Evolutionary conservation across 2,888 invertebrate genomes (phyloP), one percentile per base, ranked within the genome.

Genomic region (Abrostola tripartita): DNA sequence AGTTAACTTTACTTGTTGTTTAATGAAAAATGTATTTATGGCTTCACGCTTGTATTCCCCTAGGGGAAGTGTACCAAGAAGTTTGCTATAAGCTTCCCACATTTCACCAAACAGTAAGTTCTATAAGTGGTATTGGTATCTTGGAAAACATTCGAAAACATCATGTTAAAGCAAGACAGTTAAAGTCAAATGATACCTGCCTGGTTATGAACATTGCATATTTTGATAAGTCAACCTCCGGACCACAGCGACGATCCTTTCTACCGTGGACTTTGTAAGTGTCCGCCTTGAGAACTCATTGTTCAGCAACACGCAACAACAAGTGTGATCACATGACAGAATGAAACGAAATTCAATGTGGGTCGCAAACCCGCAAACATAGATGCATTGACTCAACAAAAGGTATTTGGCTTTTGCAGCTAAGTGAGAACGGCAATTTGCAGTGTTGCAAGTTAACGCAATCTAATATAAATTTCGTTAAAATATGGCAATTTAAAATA

Each of bases 391-490:
- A 56, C 60, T 59, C 69, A 81, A 81, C 79, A 74, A 78, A 68
- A 69, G 65, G 63, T 76, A 79, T 72, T 77, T 66, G 65, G 61
- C 60, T 78, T 74, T 80, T 73, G 73, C 74, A 79, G 79, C 61
- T 65, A 77, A 83, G 75, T 71, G 85, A 69, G 81, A 78, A 76
- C 72, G 49, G 63, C 73, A 76, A 81, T 81, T 79, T 80, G 68
- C 68, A 77, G 72, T 80, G 81, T 81, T 81, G 74, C 73, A 75
- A 74, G 50, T 52, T 65, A 59, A 53, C 50, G 53, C 57, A 40
- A 74, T 79, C 62, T 41, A 64, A 57, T 60, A 14, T 71, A 47
- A 47, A 35, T 56, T 38, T 47, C 44, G 57, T 51, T 62, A 71
- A 59, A 52, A 36, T 59, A 77, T 65, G 37, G 52, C 42, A 60